Evolutionary conservation across 2,113 vertebrate genomes (phyloP), one percentile per base, ranked within the genome.

Genomic region (Nipponia nippon): DNA sequence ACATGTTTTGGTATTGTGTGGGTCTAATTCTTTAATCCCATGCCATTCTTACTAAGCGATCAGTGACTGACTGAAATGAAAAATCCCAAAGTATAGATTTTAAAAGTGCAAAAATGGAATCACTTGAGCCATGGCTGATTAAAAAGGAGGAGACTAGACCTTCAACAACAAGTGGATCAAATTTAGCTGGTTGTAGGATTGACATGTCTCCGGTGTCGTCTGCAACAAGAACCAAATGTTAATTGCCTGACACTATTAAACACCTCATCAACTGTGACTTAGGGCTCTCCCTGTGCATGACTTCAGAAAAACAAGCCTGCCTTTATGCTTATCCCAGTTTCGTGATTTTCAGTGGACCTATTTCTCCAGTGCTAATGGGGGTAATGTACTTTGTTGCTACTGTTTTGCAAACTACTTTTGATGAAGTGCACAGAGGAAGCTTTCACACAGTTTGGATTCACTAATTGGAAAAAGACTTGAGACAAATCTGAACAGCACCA

Each of bases 401-500:
- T 5, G 0, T 95, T 93, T 93, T 44, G 75, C 77, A 91, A 80
- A 91, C 75, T 83, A 83, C 84, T 95, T 95, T 63, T 96, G 93
- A 91, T 30, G 88, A 86, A 81, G 71, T 3, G 1, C 46, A 78
- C 85, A 90, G 95, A 94, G 78, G 58, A 91, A 87, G 78, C 87
- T 97, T 95, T 95, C 87, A 85, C 72, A 79, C 61, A 77, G 81
- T 53, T 89, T 91, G 81, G 89, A 80, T 91, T 95, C 83, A 55
- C 83, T 97, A 94, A 94, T 85, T 97, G 93, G 84, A 96, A 97
- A 94, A 97, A 97, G 75, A 80, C 83, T 78, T 94, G 79, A 95
- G 81, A 93, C 62, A 80, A 87, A 93, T 93, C 78, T 95, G 91
- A 94, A 80, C 40, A 50, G 73, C 81, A 84, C 66, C 56, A 44